A percentile compares a stretch with the other conserved stretches of the same genome.
These are phyloP conservation scores for Trematocara zebra DNA, from an alignment of 2,113 vertebrate genomes.

Conservation along the genomic window DNA sequence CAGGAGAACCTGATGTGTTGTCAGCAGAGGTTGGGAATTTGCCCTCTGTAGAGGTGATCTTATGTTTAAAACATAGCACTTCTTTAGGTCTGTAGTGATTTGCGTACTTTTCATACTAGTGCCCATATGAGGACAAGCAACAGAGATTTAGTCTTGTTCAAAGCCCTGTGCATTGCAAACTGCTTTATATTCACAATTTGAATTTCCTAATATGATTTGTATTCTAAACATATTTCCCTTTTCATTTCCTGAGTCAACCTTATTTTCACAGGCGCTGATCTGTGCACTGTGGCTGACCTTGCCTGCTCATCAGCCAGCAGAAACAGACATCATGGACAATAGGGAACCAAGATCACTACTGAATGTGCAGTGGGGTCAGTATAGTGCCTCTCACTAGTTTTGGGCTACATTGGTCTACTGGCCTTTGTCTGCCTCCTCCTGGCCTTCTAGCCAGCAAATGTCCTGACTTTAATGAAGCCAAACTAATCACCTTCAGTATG, in stretches of 20 bases:
- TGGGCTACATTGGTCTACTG: conserved; percentile 24
- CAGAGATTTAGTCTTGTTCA: background rate
- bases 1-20: background rate
- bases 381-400: conserved; percentile 35
- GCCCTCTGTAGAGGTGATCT: background rate
- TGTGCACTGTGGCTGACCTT: conserved; percentile 49
- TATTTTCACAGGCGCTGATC: conserved; percentile 45
- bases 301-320: conserved; percentile 29
- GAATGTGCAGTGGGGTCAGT: conserved; percentile 51
- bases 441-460: conserved; percentile 52
- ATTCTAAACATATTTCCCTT: background rate
- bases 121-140: background rate
- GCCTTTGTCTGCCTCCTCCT: conserved; percentile 46
- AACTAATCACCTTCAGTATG: conserved; percentile 66
- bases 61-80: background rate
- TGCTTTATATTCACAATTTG: background rate
- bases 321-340: conserved; percentile 17
- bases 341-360: conserved; percentile 18
- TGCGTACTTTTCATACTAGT: background rate
- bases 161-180: background rate
- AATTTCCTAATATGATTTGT: background rate
- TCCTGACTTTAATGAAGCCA: conserved; percentile 58
- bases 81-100: background rate
- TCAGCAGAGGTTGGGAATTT: background rate
- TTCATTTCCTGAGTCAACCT: background rate